These are phyloP conservation scores for Hyposmocoma kahamanoa DNA, from an alignment of 1,140 invertebrate species.

Conservation along the genomic window DNA sequence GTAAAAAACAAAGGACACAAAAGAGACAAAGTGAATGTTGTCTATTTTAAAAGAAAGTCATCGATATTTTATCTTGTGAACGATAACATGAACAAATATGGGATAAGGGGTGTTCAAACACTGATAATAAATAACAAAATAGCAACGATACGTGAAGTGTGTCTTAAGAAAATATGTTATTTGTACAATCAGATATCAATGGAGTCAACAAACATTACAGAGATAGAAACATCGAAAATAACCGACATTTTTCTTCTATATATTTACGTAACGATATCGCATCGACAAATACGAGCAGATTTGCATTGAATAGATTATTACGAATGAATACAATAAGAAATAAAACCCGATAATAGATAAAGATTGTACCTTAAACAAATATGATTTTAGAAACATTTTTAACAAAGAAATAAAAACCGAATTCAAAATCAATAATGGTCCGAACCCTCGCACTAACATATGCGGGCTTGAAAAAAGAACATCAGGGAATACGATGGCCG, in stretches of 20 bases:
- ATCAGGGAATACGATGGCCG: constrained; percentile 29
- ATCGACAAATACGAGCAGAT: too few species aligned
- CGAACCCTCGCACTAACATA: constrained; percentile 34
- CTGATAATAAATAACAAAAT: neutral
- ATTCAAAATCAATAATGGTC: constrained; percentile 17
- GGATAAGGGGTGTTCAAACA: neutral
- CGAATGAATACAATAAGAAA: too few species aligned
- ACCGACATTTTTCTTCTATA: neutral
- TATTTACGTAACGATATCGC: too few species aligned
- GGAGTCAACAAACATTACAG: neutral
- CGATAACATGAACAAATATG: neutral
- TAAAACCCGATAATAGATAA: neutral
- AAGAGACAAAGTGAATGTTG: too few species aligned
- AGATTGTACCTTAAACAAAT: neutral
- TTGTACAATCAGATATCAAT: neutral
- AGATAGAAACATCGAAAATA: neutral
- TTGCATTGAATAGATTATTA: too few species aligned
- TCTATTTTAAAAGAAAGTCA: too few species aligned
- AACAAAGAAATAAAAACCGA: constrained; percentile 20
- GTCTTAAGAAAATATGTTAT: neutral
- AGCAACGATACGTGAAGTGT: neutral
- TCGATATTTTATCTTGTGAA: neutral
- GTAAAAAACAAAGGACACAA: too few species aligned
- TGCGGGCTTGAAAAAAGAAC: constrained; percentile 54
- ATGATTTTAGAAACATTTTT: too few species aligned